These are phyloP conservation scores for Ridgeia piscesae DNA, from an alignment of 1,140 invertebrate genomes.

Conservation along the genomic window DNA sequence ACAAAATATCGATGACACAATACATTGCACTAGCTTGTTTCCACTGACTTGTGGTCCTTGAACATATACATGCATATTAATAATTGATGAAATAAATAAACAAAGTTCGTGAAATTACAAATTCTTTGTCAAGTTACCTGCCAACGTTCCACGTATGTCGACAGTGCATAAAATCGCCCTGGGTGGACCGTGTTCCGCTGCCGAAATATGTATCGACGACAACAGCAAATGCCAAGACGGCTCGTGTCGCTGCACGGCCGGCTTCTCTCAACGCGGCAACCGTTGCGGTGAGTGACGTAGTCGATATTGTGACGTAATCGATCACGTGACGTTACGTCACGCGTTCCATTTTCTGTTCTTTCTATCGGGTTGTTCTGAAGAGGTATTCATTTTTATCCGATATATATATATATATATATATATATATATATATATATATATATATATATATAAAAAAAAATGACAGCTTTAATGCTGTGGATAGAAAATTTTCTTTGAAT, in stretches of 20 bases:
- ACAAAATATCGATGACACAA: too few species aligned
- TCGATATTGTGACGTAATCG: too few species aligned
- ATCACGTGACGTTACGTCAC: background rate
- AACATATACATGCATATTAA: too few species aligned
- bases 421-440: too few species aligned
- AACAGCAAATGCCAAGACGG: constrained; percentile 4
- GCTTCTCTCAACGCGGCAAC: background rate
- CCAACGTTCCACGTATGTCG: background rate
- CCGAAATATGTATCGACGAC: background rate
- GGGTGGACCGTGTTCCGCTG: constrained; percentile 9
- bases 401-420: too few species aligned
- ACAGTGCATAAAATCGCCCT: constrained; percentile 13
- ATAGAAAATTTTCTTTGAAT: background rate
- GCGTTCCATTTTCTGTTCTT: background rate
- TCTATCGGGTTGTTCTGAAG: background rate
- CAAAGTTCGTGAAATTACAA: background rate
- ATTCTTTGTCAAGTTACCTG: background rate
- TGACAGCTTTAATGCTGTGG: too few species aligned
- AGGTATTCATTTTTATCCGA: background rate
- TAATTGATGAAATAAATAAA: too few species aligned
- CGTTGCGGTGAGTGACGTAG: constrained; percentile 7
- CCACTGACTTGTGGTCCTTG: too few species aligned
- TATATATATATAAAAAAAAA: too few species aligned
- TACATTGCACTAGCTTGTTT: too few species aligned
- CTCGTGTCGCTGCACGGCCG: background rate